Evolutionary conservation across 2,888 invertebrate species (phyloP), one percentile per base, ranked within the genome.

Genomic region (Idaea straminata): DNA sequence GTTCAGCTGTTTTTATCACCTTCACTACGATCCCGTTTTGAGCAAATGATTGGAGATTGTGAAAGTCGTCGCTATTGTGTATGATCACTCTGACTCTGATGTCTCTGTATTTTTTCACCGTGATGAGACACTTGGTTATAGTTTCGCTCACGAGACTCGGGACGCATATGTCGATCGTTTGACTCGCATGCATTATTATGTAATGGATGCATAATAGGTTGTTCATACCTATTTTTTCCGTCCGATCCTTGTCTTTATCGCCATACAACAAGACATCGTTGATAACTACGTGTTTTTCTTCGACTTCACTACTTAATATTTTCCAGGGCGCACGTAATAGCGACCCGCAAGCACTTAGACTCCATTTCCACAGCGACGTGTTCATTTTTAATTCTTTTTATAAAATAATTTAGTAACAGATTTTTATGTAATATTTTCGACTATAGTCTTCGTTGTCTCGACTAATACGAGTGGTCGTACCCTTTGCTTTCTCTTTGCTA

Each of bases 191-290:
- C 10, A 80, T 73, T 62, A 89, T 76, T 15, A 87, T 72, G 68
- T 85, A 86, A 66, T 81, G 81, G 65, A 89, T 85, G 67, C 86
- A 86, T 62, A 80, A 77, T 4, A 89, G 73, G 72, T 90, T 88
- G 64, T 84, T 81, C 35, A 85, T 71, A 15, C 85, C 87, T 15
- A 80, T 71, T 75, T 84, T 72, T 65, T 77, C 76, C 62, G 69
- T 81, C 38, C 69, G 70, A 36, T 80, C 75, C 63, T 81, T 79
- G 47, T 83, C 77, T 5, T 78, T 78, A 10, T 75, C 78, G 61
- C 88, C 88, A 67, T 88, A 88, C 59, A 89, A 79, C 62, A 90
- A 73, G 2, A 90, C 78, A 76, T 87, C 85, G 73, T 88, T 86
- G 13, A 88, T 77, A 1, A 71, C 66, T 7, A 82, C 79, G 64